phyloP scores from a whole-genome alignment of 2,797 vertebrate species.

The Psittacula echo region DNA sequence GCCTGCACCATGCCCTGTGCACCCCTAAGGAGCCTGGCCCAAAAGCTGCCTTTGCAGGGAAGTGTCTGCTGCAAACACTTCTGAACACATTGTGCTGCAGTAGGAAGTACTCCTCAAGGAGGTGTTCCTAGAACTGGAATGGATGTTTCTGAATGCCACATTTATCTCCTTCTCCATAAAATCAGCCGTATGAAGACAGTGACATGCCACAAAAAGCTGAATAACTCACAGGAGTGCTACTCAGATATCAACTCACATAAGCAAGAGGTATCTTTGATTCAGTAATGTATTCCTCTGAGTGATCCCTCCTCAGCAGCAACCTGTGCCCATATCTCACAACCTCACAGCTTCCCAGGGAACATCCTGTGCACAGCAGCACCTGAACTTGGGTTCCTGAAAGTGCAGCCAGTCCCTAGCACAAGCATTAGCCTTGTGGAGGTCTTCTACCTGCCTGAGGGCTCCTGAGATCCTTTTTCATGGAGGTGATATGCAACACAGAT shows the following conservation, averaged over 20 bases:
- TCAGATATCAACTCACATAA: background rate
- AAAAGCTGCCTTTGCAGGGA: background rate
- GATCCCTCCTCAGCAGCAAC: background rate
- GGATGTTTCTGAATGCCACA: background rate
- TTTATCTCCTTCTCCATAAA: background rate
- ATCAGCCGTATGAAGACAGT: background rate
- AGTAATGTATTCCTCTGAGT: rapidly evolving
- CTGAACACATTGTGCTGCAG: too few species aligned
- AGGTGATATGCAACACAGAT: background rate
- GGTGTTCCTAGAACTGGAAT: background rate
- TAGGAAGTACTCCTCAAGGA: too few species aligned
- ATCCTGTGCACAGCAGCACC: background rate
- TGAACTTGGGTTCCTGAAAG: background rate
- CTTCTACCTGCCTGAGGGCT: background rate
- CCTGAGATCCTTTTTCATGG: background rate
- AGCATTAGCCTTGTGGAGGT: background rate
- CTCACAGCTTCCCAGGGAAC: background rate
- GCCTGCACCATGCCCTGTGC: background rate
- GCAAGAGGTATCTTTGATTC: background rate
- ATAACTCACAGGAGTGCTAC: background rate
- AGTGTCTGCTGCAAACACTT: too few species aligned
- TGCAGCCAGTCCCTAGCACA: background rate
- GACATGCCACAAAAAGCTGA: background rate
- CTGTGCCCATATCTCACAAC: background rate
- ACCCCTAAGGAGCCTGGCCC: background rate